Percentiles rank a stretch among this genome's conserved stretches.
Conservation (phyloP, 1,140 invertebrate genomes). For the Drosophila bifasciata region DNA sequence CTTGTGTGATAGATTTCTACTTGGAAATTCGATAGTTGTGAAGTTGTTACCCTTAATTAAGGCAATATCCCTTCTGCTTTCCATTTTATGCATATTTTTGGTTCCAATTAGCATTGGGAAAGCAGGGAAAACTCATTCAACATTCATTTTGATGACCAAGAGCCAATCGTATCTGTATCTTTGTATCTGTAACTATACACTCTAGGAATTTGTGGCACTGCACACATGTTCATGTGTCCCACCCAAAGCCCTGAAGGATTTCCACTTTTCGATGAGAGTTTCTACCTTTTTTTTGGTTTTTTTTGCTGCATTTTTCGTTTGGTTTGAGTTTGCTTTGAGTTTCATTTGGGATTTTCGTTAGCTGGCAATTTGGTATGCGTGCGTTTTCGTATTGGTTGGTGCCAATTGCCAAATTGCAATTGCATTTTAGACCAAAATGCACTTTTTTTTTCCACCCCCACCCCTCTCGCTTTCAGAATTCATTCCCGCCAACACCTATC, state of each 20-base stretch:
- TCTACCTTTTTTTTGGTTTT: constrained; percentile 10
- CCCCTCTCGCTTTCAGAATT: constrained; percentile 30
- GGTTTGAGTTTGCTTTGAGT: constrained; percentile 46
- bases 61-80: too few relatives aligned
- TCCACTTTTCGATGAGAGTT: neutral
- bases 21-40: too few relatives aligned
- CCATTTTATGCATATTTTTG: constrained; percentile 1
- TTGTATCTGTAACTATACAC: neutral
- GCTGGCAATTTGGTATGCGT: constrained; percentile 13
- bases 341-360: constrained; percentile 35
- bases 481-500: too few relatives aligned
- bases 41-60: too few relatives aligned
- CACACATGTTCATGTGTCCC: constrained; percentile 54
- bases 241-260: constrained; percentile 19
- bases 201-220: constrained; percentile 7
- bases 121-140: constrained; percentile 1
- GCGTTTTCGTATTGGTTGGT: constrained; percentile 29
- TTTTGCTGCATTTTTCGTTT: neutral
- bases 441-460: constrained; percentile 37
- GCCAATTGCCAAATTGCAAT: constrained; percentile 59
- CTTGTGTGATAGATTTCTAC: too few relatives aligned
- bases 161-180: constrained; percentile 6
- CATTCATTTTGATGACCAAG: neutral
- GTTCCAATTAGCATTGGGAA: constrained; percentile 24
- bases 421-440: constrained; percentile 66